phyloP scores from a whole-genome alignment of 2,888 invertebrate genomes.

The Patella pellucida region DNA sequence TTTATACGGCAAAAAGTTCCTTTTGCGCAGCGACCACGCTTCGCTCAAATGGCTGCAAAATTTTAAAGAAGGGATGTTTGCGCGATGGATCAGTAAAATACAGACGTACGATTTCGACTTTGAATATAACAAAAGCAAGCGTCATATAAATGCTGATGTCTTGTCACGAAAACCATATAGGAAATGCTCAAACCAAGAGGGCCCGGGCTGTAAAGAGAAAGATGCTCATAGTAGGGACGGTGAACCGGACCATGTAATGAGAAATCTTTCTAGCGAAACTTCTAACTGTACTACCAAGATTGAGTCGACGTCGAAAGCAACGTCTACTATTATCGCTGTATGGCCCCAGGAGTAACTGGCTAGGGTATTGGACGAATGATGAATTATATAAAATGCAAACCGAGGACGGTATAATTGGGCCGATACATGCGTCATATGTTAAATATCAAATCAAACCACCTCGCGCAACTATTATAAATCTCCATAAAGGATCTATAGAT shows the following conservation, averaged over 20 bases:
- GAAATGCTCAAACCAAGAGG: background rate
- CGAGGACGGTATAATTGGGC: background rate
- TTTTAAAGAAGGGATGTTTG: background rate
- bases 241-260: too few relatives aligned
- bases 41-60: background rate
- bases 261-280: too few relatives aligned
- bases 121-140: background rate
- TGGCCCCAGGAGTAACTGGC: too few relatives aligned
- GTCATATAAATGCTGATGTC: background rate
- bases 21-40: background rate
- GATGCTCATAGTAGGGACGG: too few relatives aligned
- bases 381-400: background rate
- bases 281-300: too few relatives aligned
- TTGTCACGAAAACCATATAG: background rate
- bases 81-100: background rate
- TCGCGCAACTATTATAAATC: constrained; percentile 8
- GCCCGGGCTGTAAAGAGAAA: background rate
- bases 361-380: too few relatives aligned
- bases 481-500: constrained; percentile 9
- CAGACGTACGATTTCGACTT: background rate
- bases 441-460: background rate
- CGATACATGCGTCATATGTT: background rate
- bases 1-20: background rate
- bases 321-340: too few relatives aligned
- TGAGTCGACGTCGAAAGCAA: too few relatives aligned